A percentile compares a stretch with the other conserved stretches of the same genome.
phyloP scores from a whole-genome alignment of 2,888 invertebrate genomes.

The Phasia obesa region DNA sequence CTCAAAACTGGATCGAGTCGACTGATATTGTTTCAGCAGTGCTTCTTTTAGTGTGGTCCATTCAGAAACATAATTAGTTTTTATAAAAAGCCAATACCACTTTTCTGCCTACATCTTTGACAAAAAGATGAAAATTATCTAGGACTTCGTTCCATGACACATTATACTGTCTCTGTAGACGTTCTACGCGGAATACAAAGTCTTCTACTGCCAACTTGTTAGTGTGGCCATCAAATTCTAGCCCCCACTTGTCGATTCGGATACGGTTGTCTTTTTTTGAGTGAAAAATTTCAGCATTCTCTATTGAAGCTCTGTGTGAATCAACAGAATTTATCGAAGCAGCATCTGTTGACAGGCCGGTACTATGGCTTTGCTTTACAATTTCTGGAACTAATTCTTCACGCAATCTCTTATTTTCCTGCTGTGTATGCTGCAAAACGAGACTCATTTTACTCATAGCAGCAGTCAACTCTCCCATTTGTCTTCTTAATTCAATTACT shows the following conservation, averaged over 20 bases:
- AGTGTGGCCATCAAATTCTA: no score
- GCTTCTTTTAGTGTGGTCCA: neutral
- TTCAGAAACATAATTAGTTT: neutral
- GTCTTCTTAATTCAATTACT: neutral
- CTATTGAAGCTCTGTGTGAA: neutral
- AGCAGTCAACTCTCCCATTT: neutral
- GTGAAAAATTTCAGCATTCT: neutral
- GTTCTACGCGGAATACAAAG: no score
- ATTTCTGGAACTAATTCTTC: neutral
- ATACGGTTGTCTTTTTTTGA: neutral
- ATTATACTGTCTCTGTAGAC: neutral
- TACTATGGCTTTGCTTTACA: neutral
- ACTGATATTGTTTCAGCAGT: neutral
- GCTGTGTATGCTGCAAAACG: neutral
- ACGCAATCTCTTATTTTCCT: neutral
- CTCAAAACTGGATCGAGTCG: neutral
- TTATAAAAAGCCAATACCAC: constrained; percentile 8
- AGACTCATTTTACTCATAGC: neutral
- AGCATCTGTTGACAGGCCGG: no score
- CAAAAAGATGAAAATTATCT: neutral
- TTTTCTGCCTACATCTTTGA: constrained; percentile 4
- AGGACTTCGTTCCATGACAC: neutral
- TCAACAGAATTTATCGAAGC: neutral
- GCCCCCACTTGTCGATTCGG: neutral
- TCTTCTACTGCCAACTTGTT: neutral